Percentiles rank a stretch among this genome's conserved stretches.
phyloP scores from a whole-genome alignment of 2,888 invertebrate genomes.

The Dastarcus helophoroides region DNA sequence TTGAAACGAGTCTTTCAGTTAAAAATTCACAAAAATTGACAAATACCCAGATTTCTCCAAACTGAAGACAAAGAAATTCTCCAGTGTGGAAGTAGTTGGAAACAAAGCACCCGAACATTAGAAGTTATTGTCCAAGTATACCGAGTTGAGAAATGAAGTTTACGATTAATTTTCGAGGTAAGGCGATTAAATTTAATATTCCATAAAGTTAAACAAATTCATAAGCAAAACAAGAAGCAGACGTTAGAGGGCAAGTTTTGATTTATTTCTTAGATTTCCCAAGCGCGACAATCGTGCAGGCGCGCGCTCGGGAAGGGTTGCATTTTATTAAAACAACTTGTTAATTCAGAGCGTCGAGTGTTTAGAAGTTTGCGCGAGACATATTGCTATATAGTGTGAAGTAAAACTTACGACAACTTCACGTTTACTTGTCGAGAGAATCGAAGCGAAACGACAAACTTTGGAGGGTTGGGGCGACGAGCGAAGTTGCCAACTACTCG shows the following conservation, averaged over 20 bases:
- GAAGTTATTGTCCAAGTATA: too few relatives aligned
- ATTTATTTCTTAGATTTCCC: constrained; percentile 34
- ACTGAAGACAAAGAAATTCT: too few relatives aligned
- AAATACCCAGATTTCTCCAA: too few relatives aligned
- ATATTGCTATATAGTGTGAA: constrained; percentile 29
- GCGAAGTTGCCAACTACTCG: constrained; percentile 10
- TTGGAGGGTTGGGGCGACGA: constrained; percentile 17
- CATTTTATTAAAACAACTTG: constrained; percentile 40
- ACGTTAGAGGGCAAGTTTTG: constrained; percentile 32
- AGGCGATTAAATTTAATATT: constrained; percentile 30
- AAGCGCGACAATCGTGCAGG: constrained; percentile 28
- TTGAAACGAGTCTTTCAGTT: too few relatives aligned
- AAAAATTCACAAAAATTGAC: too few relatives aligned
- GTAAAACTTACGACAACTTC: constrained; percentile 32
- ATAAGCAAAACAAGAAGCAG: constrained; percentile 26
- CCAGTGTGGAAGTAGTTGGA: too few relatives aligned
- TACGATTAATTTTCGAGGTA: too few relatives aligned
- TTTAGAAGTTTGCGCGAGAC: constrained; percentile 30
- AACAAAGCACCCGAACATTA: too few relatives aligned
- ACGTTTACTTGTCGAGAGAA: constrained; percentile 27
- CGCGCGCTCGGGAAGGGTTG: constrained; percentile 31
- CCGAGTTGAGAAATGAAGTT: too few relatives aligned
- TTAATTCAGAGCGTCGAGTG: constrained; percentile 37
- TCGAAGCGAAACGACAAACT: constrained; percentile 16
- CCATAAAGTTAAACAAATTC: constrained; percentile 29